Evolutionary conservation across 2,113 vertebrate species (phyloP), one percentile per base, ranked within the genome.

Genomic region (Nothocercus julius): DNA sequence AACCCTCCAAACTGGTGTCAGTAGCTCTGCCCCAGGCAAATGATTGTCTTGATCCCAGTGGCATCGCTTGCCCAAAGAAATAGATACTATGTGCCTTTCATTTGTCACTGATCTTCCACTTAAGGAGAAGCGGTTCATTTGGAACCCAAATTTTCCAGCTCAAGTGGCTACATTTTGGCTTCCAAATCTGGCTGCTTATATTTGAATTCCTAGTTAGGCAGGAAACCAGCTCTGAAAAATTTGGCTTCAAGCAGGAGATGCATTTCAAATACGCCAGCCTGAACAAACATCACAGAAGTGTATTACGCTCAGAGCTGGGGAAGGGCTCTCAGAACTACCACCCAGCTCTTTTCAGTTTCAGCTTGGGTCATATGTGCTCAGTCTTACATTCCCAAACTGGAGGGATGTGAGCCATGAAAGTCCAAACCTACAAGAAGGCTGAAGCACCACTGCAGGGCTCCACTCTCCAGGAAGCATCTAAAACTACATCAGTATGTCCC

Each of bases 101-200:
- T 70, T 76, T 89, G 67, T 66, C 40, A 56, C 63, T 74, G 59
- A 85, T 56, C 40, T 89, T 88, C 79, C 44, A 68, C 51, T 90
- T 81, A 38, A 87, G 47, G 54, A 44, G 40, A 73, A 91, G 53
- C 34, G 0, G 0, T 17, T 90, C 64, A 72, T 44, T 78, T 88
- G 69, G 76, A 92, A 81, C 30, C 5, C 58, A 56, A 19, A 58
- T 90, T 95, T 95, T 95, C 61, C 69, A 94, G 77, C 72, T 85
- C 51, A n/a, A 74, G 27, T 89, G 89, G 70, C 68, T 88, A 72
- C 5, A 0, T 80, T 96, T 94, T 95, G 81, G 32, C 89, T 90
- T 96, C 81, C 69, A 61, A 49, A 86, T 90, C 74, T 92, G 73
- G 76, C 80, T 90, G 83, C 79, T 86, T 59, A 8, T 81, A n/a